phyloP scores from a whole-genome alignment of 2,113 vertebrate species.

The Gracilinanus agilis region DNA sequence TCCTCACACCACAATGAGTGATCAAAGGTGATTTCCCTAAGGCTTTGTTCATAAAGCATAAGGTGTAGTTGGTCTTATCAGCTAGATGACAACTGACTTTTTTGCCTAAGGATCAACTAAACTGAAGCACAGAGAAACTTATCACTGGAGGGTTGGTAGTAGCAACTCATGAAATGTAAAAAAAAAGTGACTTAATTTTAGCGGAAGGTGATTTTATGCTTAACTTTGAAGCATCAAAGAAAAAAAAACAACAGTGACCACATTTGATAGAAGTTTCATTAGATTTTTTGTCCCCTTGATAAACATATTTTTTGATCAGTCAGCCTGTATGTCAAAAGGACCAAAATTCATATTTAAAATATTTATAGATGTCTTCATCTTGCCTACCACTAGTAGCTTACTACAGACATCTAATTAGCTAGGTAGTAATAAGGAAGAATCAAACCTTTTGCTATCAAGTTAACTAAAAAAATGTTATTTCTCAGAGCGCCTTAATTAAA shows the following conservation, averaged over 20 bases:
- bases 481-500: conserved; percentile 39
- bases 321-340: background rate
- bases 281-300: background rate
- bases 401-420: background rate
- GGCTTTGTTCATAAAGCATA: no score
- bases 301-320: background rate
- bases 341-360: background rate
- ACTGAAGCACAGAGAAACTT: background rate
- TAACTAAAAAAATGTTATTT: conserved; percentile 11
- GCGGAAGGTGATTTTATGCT: background rate
- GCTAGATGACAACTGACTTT: background rate
- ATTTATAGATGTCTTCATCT: background rate
- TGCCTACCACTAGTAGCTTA: background rate
- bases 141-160: background rate
- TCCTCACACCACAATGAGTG: background rate
- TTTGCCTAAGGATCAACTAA: background rate
- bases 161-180: background rate
- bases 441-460: conserved; percentile 18
- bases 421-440: conserved; percentile 29
- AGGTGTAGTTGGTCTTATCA: background rate
- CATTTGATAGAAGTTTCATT: background rate
- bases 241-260: background rate
- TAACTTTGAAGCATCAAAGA: background rate
- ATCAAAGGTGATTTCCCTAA: conserved; percentile 7
- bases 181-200: background rate